Base-by-base conservation (phyloP, 1,140 invertebrate genomes). In the Plodia interpunctella region DNA sequence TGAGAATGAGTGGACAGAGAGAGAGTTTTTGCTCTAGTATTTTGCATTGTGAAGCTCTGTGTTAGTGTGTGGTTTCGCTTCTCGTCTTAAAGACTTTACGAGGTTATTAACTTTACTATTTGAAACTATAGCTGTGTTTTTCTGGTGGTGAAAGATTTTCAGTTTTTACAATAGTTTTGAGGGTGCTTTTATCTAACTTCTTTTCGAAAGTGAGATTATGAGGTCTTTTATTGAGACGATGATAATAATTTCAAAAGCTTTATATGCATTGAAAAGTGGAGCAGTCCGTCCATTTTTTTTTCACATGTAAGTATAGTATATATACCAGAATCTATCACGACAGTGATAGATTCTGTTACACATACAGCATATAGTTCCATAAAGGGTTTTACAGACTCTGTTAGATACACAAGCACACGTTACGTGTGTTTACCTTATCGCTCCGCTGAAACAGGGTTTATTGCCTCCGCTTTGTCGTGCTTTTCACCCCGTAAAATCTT, bases 401-500 rank as follows among this genome's bases (percentile, higher is more conserved):
- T 63, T 55, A 62, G 64, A 70, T 62, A 59, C 54, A 49, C 54
- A 49, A 61, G 57, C 58, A 54, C 62, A 53, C 51, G 55, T 25
- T 59, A 53, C 51, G 55, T 25, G 61, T 74, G 72, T 73, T 77
- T 76, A 76, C 70, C 66, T 66, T 25, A 25, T 68, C 71, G 68
- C 72, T 75, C 65, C 59, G 59, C 67, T 72, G 66, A 74, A 78
- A 72, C 65, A 68, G 67, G 71, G 68, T 74, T 79, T 82, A 78
- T 81, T 79, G 72, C 68, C 53, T 69, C 61, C 71, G 66, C 68
- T 75, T 74, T 70, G 72, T 77, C 68, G 63, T 63, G 59, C 65
- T 66, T 70, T 76, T 65, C 62, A 66, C 62, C 60, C 64, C 68
- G 70, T 73, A 73, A 77, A 80, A 75, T 74, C 62, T 63, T 78